phyloP scores from a whole-genome alignment of 2,113 vertebrate species.

The Cyphomyrus plagiostoma region DNA sequence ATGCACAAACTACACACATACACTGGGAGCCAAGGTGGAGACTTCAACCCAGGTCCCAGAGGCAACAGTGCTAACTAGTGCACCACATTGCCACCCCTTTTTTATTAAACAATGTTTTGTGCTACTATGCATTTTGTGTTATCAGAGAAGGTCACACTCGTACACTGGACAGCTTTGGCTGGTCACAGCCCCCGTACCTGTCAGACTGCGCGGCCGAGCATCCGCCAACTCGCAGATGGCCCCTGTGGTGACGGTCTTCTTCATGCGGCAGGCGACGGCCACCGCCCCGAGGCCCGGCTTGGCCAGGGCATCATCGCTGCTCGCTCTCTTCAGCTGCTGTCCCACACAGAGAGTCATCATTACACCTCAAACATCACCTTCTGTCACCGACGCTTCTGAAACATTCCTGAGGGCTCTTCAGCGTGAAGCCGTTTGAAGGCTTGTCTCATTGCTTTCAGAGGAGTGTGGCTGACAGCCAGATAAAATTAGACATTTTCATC shows the following conservation, averaged over 20 bases:
- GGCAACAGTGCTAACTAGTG: neutral
- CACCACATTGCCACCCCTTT: neutral
- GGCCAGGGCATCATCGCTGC: conserved; percentile 82
- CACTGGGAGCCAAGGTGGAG: neutral
- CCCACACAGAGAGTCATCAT: neutral
- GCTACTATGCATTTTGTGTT: neutral
- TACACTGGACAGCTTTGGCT: neutral
- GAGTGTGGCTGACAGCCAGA: too few species aligned
- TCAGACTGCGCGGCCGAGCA: conserved; percentile 60
- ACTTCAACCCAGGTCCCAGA: neutral
- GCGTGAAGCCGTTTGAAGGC: neutral
- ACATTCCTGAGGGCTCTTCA: neutral
- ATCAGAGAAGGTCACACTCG: neutral
- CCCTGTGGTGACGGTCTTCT: conserved; percentile 81
- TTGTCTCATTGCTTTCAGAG: neutral
- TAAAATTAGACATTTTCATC: neutral
- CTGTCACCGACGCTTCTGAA: neutral
- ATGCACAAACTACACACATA: neutral
- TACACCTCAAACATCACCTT: neutral
- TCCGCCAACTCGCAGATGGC: conserved; percentile 82
- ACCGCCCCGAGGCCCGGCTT: conserved; percentile 63
- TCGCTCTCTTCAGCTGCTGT: conserved; percentile 82
- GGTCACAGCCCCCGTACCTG: conserved; percentile 58
- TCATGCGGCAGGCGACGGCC: conserved; percentile 65
- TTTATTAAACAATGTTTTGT: neutral